These are phyloP conservation scores for Drosophila kanapiae DNA, from an alignment of 1,140 invertebrate genomes.

Conservation along the genomic window DNA sequence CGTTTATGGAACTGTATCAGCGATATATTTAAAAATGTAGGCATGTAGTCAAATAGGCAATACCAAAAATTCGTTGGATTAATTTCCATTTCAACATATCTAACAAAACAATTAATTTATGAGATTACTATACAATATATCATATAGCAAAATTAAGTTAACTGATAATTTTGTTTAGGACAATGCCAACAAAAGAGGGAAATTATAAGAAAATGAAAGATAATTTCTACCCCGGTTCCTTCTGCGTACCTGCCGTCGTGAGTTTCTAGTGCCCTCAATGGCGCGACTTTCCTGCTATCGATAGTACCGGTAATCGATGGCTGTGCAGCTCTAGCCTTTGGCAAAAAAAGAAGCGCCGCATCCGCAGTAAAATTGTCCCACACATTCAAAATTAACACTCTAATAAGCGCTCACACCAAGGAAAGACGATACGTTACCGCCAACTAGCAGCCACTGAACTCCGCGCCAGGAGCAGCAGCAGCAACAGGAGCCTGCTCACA, in stretches of 20 bases:
- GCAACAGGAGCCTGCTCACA: neutral
- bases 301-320: constrained; percentile 3
- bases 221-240: neutral
- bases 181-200: too few relatives aligned
- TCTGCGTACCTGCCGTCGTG: neutral
- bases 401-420: neutral
- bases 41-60: too few relatives aligned
- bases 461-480: constrained; percentile 6
- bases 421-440: neutral
- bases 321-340: constrained; percentile 4
- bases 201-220: too few relatives aligned
- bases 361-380: constrained; percentile 23
- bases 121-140: too few relatives aligned
- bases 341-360: constrained; percentile 34
- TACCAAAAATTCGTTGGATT: too few relatives aligned
- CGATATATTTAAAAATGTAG: too few relatives aligned
- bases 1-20: too few relatives aligned
- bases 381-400: constrained; percentile 7
- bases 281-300: constrained; percentile 1
- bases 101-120: too few relatives aligned
- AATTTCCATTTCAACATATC: too few relatives aligned
- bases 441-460: neutral
- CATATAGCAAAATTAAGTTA: too few relatives aligned
- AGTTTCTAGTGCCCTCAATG: neutral
- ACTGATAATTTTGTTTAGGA: too few relatives aligned